Conservation (phyloP, 2,113 vertebrate species). For the Castor canadensis region DNA sequence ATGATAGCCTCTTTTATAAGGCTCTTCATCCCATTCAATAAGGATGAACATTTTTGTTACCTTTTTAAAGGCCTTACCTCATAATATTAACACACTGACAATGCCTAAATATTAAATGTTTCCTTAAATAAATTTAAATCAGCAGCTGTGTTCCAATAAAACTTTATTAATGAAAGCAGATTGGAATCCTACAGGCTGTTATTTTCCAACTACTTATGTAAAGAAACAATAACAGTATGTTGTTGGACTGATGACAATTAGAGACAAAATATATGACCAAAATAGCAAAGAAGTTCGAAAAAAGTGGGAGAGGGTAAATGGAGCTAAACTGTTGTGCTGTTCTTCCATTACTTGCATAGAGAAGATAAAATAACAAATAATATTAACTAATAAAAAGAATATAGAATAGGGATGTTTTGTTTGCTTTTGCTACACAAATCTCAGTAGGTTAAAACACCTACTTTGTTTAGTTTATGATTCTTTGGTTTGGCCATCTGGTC, state of each 20-base stretch:
- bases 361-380: background rate
- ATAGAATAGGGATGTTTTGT: fast-evolving
- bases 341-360: background rate
- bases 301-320: background rate
- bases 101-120: no score
- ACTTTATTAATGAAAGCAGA: background rate
- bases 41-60: no score
- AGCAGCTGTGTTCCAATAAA: background rate
- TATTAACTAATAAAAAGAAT: background rate
- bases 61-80: background rate
- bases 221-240: background rate
- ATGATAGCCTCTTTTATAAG: background rate
- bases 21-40: background rate
- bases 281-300: background rate
- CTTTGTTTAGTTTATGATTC: background rate
- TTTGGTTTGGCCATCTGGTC: background rate
- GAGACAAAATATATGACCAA: background rate
- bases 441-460: background rate
- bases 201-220: background rate
- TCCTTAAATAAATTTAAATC: no score
- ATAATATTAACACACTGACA: no score
- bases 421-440: background rate
- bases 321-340: background rate
- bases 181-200: background rate
- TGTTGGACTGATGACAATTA: background rate